These are phyloP conservation scores for Noctua pronuba DNA, from an alignment of 2,888 invertebrate species.

Conservation along the genomic window DNA sequence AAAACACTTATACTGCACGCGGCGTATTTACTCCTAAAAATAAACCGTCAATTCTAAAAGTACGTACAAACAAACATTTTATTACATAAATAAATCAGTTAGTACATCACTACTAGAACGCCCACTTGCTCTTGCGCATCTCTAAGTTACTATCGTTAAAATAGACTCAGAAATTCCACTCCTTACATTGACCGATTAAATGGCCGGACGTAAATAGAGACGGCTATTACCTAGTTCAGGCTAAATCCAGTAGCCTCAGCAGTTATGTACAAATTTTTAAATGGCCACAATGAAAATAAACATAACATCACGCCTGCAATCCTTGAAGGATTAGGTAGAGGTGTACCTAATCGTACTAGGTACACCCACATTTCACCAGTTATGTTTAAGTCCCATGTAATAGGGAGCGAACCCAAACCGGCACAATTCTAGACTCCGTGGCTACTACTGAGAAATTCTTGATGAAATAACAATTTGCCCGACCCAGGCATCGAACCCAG, in stretches of 20 bases:
- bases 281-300: no score
- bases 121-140: conserved; percentile 57
- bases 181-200: neutral
- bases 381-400: no score
- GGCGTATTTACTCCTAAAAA: conserved; percentile 54
- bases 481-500: no score
- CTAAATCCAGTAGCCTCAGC: neutral
- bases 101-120: conserved; percentile 62
- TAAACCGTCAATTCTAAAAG: conserved; percentile 48
- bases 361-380: no score
- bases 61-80: conserved; percentile 62
- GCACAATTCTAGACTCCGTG: no score
- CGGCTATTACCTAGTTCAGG: neutral
- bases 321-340: no score
- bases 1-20: conserved; percentile 48
- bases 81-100: conserved; percentile 64
- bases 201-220: neutral
- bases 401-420: no score
- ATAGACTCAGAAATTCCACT: conserved; percentile 34
- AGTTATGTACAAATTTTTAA: no score
- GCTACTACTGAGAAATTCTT: no score
- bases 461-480: no score
- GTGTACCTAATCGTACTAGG: no score
- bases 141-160: conserved; percentile 2
- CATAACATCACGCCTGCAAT: no score